Conservation (phyloP, 2,797 vertebrate species). For the Mormyrops boulengeri region DNA sequence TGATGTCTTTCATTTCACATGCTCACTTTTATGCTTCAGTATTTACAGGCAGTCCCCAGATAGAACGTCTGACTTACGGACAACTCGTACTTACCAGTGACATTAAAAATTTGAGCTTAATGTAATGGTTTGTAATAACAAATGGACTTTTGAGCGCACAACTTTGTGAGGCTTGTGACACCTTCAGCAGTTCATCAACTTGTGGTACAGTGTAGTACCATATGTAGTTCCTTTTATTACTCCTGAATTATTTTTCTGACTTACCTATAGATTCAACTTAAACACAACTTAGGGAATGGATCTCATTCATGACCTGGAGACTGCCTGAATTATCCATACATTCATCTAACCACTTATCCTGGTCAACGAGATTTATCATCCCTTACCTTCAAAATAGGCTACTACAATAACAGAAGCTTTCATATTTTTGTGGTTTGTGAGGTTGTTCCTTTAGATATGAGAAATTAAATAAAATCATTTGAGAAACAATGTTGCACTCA, state of each 20-base stretch:
- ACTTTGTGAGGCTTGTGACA: background rate
- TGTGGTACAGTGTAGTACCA: background rate
- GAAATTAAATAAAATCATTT: background rate
- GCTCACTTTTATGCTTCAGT: background rate
- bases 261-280: background rate
- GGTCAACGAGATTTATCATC: background rate
- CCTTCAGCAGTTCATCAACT: background rate
- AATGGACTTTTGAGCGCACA: background rate
- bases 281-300: background rate
- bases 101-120: background rate
- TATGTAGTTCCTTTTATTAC: background rate
- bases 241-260: background rate
- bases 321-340: background rate
- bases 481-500: background rate
- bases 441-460: background rate
- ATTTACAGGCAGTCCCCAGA: background rate
- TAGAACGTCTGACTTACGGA: background rate
- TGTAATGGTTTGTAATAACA: background rate
- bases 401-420: background rate
- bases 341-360: background rate
- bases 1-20: background rate
- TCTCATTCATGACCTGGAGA: background rate
- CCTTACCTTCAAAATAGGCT: background rate
- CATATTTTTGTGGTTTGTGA: background rate
- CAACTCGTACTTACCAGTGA: background rate